A percentile compares a stretch with the other conserved stretches of the same genome.
phyloP scores from a whole-genome alignment of 2,113 vertebrate genomes.

The Microcebus ravelobensis region DNA sequence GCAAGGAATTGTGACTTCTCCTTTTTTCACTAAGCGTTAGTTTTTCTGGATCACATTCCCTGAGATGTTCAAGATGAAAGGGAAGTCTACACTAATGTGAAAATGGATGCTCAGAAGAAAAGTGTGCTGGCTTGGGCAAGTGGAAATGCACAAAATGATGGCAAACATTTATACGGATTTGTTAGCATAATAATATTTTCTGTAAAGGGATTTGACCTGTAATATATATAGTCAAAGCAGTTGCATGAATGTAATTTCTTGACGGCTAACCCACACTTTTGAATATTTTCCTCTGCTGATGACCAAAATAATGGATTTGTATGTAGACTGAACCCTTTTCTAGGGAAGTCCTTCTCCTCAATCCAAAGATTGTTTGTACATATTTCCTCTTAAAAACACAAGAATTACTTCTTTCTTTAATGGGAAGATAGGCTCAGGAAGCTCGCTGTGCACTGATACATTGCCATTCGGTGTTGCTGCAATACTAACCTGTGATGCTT shows the following conservation, averaged over 20 bases:
- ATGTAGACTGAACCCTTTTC: neutral
- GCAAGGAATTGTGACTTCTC: neutral
- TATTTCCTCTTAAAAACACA: neutral
- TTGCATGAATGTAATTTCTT: neutral
- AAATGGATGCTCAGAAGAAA: neutral
- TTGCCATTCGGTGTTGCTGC: neutral
- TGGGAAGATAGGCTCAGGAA: neutral
- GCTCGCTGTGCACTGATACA: neutral
- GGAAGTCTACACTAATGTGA: neutral
- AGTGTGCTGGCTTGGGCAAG: neutral
- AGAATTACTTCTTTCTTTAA: neutral
- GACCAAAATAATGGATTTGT: neutral
- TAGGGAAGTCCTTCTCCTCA: neutral
- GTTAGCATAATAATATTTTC: neutral
- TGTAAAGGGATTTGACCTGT: neutral
- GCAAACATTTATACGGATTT: neutral
- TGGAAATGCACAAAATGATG: neutral
- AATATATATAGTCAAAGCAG: neutral
- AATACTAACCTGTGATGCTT: neutral
- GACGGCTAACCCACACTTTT: neutral
- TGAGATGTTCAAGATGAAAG: neutral
- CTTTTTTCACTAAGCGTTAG: neutral
- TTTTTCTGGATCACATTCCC: neutral
- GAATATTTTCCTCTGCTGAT: neutral
- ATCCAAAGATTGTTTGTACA: neutral